Evolutionary conservation across 2,113 vertebrate species (phyloP), one percentile per base, ranked within the genome.

Genomic region (Pseudorhombus dupliciocellatus): DNA sequence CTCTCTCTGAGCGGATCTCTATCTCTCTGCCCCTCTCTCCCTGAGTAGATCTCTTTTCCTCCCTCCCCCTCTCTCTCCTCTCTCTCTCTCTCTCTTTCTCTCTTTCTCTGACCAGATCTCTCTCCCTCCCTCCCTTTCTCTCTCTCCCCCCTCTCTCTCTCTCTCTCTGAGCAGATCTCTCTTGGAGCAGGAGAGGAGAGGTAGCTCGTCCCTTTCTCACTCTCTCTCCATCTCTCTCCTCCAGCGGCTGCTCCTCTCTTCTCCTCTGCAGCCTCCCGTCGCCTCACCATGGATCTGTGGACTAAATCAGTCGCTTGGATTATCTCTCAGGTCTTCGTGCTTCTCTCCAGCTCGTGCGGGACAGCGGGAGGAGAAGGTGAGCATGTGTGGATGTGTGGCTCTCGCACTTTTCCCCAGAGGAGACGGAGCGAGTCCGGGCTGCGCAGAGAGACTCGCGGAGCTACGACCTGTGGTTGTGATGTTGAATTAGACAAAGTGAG

Each of bases 291-390:
- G 89, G 87, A 78, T 78, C 25, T 73, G 55, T 8, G 85, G 78
- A 85, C 61, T 81, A 52, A 64, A 59, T 21, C 64, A 66, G 50
- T 63, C 52, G 51, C 37, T 63, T 46, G 89, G 71, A 89, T 88
- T 80, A 85, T 79, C 31, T 58, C 63, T 55, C 58, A 25, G 44
- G 12, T 90, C 63, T 52, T 7, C 3, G 77, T 89, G 72, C 60
- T 86, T n/a, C 78, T 85, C 28, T 75, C 4, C 70, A 53, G 67
- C 73, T 58, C 61, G 12, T n/a, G 2, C 77, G 57, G 89, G 84
- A 83, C 87, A 42, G 16, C 26, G 46, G 87, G 72, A 66, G 87
- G 64, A 66, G 73, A 84, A 84, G 89, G 89, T 90, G 85, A 90
- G 89, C 12, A 7, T 46, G 42, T 18, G 42, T 18, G 14, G 42